Conservation (phyloP, 2,113 vertebrate genomes). For the Falco punctatus region DNA sequence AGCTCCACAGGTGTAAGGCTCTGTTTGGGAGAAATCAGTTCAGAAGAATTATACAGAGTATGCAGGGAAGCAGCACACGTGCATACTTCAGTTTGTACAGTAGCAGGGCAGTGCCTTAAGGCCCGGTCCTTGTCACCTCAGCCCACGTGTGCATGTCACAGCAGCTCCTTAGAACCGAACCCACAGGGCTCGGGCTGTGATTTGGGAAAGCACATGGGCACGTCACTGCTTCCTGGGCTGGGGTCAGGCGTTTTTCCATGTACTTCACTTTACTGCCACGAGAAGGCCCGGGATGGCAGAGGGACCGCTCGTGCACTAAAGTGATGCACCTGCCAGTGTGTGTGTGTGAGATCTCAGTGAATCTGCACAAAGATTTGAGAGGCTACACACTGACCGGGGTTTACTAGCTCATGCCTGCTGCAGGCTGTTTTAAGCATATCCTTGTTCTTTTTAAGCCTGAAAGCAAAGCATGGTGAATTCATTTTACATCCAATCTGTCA, state of each 20-base stretch:
- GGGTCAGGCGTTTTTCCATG: background rate
- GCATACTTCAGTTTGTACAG: constrained; percentile 20
- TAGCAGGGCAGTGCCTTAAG: background rate
- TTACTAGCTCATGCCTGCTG: background rate
- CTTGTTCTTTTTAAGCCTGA: background rate
- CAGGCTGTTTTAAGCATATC: background rate
- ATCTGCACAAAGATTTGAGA: background rate
- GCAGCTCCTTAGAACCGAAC: background rate
- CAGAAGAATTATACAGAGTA: constrained; percentile 40
- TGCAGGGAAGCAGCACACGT: constrained; percentile 53
- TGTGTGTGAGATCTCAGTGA: background rate
- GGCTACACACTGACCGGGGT: fast-evolving
- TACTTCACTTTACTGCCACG: background rate
- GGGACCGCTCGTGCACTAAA: background rate
- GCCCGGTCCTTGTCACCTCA: background rate
- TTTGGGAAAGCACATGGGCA: background rate
- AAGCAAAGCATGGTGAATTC: background rate
- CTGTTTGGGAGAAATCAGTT: constrained; percentile 85
- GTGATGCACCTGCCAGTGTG: fast-evolving
- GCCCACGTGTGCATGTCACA: background rate
- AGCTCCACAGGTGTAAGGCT: constrained; percentile 97
- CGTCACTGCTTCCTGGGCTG: background rate
- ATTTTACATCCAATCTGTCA: background rate
- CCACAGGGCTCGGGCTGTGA: background rate
- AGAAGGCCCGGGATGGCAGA: background rate